Base-by-base conservation (phyloP, 1,140 invertebrate genomes). In the Drosophila grimshawi region DNA sequence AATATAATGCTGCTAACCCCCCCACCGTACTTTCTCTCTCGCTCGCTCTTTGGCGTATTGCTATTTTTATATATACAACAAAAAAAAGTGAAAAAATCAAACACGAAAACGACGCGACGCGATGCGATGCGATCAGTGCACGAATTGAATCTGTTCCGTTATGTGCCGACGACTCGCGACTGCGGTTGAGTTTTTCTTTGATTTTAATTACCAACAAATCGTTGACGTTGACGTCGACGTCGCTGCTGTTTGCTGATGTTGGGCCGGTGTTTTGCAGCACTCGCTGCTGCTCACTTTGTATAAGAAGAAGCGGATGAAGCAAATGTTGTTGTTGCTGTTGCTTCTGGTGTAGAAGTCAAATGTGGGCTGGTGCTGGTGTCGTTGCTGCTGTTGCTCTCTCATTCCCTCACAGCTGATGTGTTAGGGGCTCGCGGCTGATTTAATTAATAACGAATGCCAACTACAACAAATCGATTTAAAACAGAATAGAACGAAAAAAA, bases 361-460 rank as follows among this genome's bases (percentile, higher is more conserved):
- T 80, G 78, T 67, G 56, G 76, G 69, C 57, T 68, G 62, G 33
- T 64, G 74, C 48, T 61, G 48, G 45, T 46, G 35, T 11, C 60
- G 52, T 10, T 59, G 30, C 29, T 45, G 56, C 7, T 30, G 48
- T 30, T 49, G 48, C 32, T 39, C 71, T 57, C 52, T 79, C 74
- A 63, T 63, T 63, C 68, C 52, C 59, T 66, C 68, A 55, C 45
- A 33, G 65, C 67, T 70, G 64, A 51, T 61, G 45, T 59, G 45
- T 59, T 59, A 71, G 37, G 59, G 39, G 51, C 80, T 56, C 39
- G 57, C 61, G 71, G 77, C 73, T 89, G 83, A 88, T 88, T 88
- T 77, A 88, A 88, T 88, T 88, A 88, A 88, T 88, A 88, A 82
- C 83, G 83, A 82, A 88, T 86, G 83, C 85, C 83, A 89, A 88